These are phyloP conservation scores for Willowsia nigromaculata DNA, from an alignment of 2,888 invertebrate genomes.

Conservation along the genomic window DNA sequence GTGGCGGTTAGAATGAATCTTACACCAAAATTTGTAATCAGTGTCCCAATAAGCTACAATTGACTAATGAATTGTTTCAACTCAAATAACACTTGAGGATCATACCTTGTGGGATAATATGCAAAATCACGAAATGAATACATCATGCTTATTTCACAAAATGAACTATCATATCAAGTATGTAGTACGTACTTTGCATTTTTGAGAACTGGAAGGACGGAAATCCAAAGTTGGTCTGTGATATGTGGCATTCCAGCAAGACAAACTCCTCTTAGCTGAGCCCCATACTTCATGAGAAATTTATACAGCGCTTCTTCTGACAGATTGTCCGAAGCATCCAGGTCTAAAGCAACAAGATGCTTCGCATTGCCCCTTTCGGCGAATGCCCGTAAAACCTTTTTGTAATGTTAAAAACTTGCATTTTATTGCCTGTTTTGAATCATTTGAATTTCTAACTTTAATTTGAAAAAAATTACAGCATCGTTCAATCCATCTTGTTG, in stretches of 20 bases:
- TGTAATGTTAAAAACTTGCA: neutral
- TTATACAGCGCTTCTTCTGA: constrained; percentile 95
- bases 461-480: constrained; percentile 83
- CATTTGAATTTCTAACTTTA: too few relatives aligned
- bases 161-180: too few relatives aligned
- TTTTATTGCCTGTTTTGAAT: neutral
- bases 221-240: constrained; percentile 98
- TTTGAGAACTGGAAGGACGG: constrained; percentile 92
- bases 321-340: constrained; percentile 97
- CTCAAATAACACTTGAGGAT: too few relatives aligned
- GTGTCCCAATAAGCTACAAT: too few relatives aligned
- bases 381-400: constrained; percentile 91
- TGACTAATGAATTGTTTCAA: too few relatives aligned
- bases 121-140: too few relatives aligned
- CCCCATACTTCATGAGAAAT: constrained; percentile 93
- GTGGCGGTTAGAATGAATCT: too few relatives aligned
- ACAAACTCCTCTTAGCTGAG: constrained; percentile 92
- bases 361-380: constrained; percentile 89
- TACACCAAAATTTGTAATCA: too few relatives aligned
- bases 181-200: constrained; percentile 88
- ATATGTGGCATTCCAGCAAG: constrained; percentile 98
- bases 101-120: too few relatives aligned
- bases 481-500: constrained; percentile 99
- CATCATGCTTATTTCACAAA: too few relatives aligned
- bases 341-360: constrained; percentile 91